Base-by-base conservation (phyloP, 1,140 invertebrate genomes). In the Macrostomum lignano region DNA sequence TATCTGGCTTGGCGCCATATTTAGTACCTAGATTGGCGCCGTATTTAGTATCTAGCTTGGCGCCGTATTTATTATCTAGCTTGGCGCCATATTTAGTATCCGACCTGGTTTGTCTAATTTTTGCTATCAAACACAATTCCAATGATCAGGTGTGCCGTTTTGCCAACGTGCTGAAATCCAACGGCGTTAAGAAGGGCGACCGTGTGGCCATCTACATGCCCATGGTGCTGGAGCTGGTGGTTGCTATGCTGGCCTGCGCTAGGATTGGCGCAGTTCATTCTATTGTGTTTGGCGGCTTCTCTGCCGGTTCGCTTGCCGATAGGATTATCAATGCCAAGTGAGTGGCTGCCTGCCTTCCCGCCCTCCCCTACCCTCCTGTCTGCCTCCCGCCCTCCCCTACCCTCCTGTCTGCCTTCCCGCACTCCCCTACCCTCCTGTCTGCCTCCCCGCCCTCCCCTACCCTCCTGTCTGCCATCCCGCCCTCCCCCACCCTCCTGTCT, bases 321-420 rank as follows among this genome's bases (percentile, higher is more conserved):
- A 64, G 84, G 24, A 17, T 32, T 25, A 15, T 32, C 17, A 79
- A 88, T 56, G 82, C 74, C 33, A 68, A 74, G 45, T 73, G n/a
- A n/a, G n/a, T n/a, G n/a, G n/a, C 91, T 2, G 64, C 93, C n/a
- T 24, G n/a, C 9, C n/a, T 9, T 9, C n/a, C 9, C n/a, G 9
- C 23, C 9, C 9, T 24, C 26, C 19, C 19, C 26, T 28, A 28
- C 26, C 4, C 26, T 28, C 19, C 15, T 17, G 26, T 28, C 15
- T 5, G 26, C 15, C 9, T 28, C 3, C 7, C 5, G 9, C 9
- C 23, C n/a, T 24, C n/a, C 23, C n/a, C 23, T 9, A 24, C 38
- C 59, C 79, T 9, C 44, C 91, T 2, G 64, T 94, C n/a, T 24
- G n/a, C 9, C n/a, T 9, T 9, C n/a, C 9, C n/a, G 9, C 23